Percentiles rank a stretch among this genome's conserved stretches.
These are phyloP conservation scores for Vulpes vulpes DNA, from an alignment of 2,113 vertebrate species.

Conservation along the genomic window DNA sequence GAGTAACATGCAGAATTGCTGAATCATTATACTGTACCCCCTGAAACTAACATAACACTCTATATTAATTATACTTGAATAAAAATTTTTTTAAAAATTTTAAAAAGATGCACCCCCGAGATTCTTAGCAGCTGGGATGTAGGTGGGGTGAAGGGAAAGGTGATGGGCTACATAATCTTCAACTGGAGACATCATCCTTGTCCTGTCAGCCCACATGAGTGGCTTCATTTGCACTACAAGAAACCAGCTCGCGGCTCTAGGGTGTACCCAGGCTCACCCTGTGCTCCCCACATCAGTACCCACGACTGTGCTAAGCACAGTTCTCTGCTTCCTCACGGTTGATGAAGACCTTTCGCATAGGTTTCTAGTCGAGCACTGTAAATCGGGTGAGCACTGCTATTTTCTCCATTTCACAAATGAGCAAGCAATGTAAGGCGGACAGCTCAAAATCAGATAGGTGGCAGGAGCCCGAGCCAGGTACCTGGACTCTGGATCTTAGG, in stretches of 20 bases:
- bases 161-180: background rate
- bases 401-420: slow-evolving; percentile 23
- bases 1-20: background rate
- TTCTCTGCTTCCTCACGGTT: background rate
- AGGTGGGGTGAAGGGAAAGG: background rate
- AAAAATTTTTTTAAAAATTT: background rate
- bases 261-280: background rate
- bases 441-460: background rate
- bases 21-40: background rate
- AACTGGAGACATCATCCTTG: too few species aligned
- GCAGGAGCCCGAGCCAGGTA: background rate
- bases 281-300: background rate
- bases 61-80: background rate
- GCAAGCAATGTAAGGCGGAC: background rate
- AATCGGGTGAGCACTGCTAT: background rate
- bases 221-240: background rate
- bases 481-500: background rate
- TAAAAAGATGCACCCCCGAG: background rate
- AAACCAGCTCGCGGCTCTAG: background rate
- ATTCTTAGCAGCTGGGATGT: background rate
- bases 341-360: background rate
- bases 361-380: background rate
- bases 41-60: background rate
- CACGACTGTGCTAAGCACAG: background rate
- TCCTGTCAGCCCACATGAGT: background rate